A percentile compares a stretch with the other conserved stretches of the same genome.
Conservation (phyloP, 2,113 vertebrate species). For the Trematomus loennbergii region DNA sequence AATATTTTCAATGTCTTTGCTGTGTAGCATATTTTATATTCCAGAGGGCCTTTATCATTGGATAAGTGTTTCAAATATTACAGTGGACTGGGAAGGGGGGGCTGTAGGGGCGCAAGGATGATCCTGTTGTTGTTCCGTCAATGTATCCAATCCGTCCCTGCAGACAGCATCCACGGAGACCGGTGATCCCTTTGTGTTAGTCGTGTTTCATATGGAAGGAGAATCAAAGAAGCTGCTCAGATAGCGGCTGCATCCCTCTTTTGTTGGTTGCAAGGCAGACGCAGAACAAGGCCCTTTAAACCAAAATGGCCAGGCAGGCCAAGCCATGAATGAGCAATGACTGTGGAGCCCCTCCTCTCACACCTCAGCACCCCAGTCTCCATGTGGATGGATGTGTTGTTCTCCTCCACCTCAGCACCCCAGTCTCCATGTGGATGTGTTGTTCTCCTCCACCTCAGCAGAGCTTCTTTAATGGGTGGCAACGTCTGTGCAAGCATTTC, state of each 20-base stretch:
- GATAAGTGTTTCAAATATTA: slow-evolving; percentile 42
- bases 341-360: slow-evolving; percentile 61
- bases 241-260: slow-evolving; percentile 22
- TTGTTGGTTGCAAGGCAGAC: slow-evolving; percentile 57
- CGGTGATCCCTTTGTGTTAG: slow-evolving; percentile 1
- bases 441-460: too few relatives aligned
- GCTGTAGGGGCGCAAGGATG: slow-evolving; percentile 40
- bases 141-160: slow-evolving; percentile 8
- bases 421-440: too few relatives aligned
- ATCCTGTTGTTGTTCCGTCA: slow-evolving; percentile 60
- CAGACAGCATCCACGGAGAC: background rate
- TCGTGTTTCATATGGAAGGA: slow-evolving; percentile 4
- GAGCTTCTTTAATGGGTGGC: background rate
- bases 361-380: slow-evolving; percentile 32
- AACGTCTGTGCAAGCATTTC: too few relatives aligned
- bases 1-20: background rate
- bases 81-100: slow-evolving; percentile 12
- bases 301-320: slow-evolving; percentile 71
- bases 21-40: slow-evolving; percentile 16
- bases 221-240: background rate
- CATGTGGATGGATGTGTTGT: slow-evolving; percentile 61
- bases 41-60: slow-evolving; percentile 37
- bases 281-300: slow-evolving; percentile 60
- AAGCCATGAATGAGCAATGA: slow-evolving; percentile 74
- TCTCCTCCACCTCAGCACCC: background rate